These are phyloP conservation scores for Atta cephalotes DNA, from an alignment of 1,140 invertebrate genomes.

Conservation along the genomic window DNA sequence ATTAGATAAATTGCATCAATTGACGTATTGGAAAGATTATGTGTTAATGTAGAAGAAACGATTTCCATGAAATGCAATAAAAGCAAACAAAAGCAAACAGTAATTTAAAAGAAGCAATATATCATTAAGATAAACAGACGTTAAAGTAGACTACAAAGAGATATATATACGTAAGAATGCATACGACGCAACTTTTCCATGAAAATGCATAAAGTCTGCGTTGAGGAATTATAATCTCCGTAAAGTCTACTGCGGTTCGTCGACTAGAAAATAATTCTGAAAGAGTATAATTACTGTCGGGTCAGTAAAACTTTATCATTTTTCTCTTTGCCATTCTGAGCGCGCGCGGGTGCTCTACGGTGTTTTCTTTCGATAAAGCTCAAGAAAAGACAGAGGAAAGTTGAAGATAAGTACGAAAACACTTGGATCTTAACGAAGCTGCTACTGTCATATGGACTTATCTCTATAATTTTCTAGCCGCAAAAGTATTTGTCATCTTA, in stretches of 20 bases:
- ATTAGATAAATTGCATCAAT: not conserved
- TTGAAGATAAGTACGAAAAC: conserved; percentile 41
- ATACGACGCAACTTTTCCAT: conserved; percentile 8
- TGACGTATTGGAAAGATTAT: conserved; percentile 16
- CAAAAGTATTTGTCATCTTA: conserved; percentile 10
- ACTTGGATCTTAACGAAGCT: conserved; percentile 32
- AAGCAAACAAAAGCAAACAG: not conserved
- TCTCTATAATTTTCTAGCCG: conserved; percentile 25
- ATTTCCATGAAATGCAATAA: not conserved
- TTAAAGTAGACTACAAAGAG: not conserved
- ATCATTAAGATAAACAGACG: conserved; percentile 35
- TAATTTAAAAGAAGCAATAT: not conserved
- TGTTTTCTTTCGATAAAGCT: conserved; percentile 61
- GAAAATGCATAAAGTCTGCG: conserved; percentile 24
- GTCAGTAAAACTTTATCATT: conserved; percentile 50
- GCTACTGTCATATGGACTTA: not conserved
- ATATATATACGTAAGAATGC: not conserved
- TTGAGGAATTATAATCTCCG: conserved; percentile 43
- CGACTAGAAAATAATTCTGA: conserved; percentile 47
- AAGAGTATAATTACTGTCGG: conserved; percentile 47
- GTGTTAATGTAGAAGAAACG: not conserved
- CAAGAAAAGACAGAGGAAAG: conserved; percentile 32
- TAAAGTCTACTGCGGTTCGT: conserved; percentile 13
- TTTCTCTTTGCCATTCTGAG: not conserved
- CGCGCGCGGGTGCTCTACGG: not conserved